Evolutionary conservation across 1,140 invertebrate species (phyloP).

Genomic region (Papilio glaucus): DNA sequence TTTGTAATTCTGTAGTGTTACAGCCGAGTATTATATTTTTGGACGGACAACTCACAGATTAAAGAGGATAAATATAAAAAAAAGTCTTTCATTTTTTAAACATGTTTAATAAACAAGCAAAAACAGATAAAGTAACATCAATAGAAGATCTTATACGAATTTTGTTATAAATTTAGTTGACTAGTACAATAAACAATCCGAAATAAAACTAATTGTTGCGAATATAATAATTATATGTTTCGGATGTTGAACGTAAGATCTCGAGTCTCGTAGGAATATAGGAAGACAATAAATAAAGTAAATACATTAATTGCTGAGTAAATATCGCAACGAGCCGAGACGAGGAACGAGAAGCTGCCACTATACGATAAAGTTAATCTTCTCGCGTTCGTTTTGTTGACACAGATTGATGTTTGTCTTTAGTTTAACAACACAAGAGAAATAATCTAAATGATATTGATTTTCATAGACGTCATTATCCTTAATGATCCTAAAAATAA

Average conservation of each 20-base stretch:
- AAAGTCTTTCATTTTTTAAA: conserved; percentile 49
- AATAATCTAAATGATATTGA: not conserved
- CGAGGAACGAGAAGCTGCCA: not conserved
- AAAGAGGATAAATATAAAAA: conserved; percentile 69
- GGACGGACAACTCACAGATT: conserved; percentile 75
- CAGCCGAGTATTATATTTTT: conserved; percentile 79
- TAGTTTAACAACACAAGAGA: too few species aligned
- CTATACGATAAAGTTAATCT: too few species aligned
- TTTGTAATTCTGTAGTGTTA: conserved; percentile 71
- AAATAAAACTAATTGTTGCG: not conserved
- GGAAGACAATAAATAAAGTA: not conserved
- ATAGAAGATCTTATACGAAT: conserved; percentile 24
- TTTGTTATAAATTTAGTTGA: conserved; percentile 29
- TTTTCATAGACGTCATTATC: not conserved
- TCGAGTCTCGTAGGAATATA: not conserved
- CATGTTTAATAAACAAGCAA: conserved; percentile 23
- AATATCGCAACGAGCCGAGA: not conserved
- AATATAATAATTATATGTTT: not conserved
- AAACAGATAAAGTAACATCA: conserved; percentile 31
- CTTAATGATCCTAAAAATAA: too few species aligned
- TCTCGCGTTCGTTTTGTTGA: too few species aligned
- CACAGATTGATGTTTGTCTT: too few species aligned
- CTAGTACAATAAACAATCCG: conserved; percentile 26
- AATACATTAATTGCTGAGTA: not conserved
- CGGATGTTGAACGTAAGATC: not conserved